Conservation (phyloP, 1,140 invertebrate genomes). For the Andrena cerasifolii region DNA sequence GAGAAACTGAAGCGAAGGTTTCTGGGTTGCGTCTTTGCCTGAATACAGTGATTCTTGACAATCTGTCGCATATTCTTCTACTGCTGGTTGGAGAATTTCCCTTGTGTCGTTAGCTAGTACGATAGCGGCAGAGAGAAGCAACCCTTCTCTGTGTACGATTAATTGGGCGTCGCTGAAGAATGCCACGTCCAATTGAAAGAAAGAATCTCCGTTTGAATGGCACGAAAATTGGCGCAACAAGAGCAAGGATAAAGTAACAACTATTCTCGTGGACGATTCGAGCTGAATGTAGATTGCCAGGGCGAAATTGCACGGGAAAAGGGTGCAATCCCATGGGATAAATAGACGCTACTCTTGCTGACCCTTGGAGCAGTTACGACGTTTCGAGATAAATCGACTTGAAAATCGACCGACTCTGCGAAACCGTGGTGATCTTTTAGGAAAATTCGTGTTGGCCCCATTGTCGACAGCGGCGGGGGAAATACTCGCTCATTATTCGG, state of each 20-base stretch:
- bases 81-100: too few relatives aligned
- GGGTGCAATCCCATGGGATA: conserved; percentile 58
- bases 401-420: conserved; percentile 40
- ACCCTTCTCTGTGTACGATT: too few relatives aligned
- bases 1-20: too few relatives aligned
- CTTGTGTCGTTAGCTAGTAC: too few relatives aligned
- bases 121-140: too few relatives aligned
- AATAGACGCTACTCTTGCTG: conserved; percentile 50
- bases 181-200: not conserved
- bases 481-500: not conserved
- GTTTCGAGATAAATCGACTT: conserved; percentile 53
- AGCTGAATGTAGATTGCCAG: conserved; percentile 56
- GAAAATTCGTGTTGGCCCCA: not conserved
- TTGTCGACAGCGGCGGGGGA: not conserved
- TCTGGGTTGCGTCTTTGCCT: too few relatives aligned
- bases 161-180: not conserved
- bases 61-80: too few relatives aligned
- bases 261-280: conserved; percentile 34
- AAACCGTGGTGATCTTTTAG: conserved; percentile 24
- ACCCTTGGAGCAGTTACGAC: conserved; percentile 43
- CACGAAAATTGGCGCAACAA: not conserved
- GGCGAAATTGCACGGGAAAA: conserved; percentile 52
- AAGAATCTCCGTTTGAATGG: not conserved
- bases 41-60: too few relatives aligned
- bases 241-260: conserved; percentile 22